phyloP scores from a whole-genome alignment of 1,140 invertebrate species.

The Cyrtorhinus lividipennis region DNA sequence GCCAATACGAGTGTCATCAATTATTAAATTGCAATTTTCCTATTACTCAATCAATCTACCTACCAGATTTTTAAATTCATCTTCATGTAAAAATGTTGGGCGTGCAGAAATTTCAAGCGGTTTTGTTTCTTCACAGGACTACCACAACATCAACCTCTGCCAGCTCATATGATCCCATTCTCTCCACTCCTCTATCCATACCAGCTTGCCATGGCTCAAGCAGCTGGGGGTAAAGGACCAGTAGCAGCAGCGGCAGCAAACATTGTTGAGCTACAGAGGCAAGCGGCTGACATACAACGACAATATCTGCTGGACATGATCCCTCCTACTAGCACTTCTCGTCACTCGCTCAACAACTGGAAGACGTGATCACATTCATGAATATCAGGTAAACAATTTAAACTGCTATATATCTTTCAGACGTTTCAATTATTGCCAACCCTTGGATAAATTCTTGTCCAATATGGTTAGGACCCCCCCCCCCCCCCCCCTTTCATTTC shows the following conservation, averaged over 20 bases:
- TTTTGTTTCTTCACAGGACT: slow-evolving; percentile 22
- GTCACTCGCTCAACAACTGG: slow-evolving; percentile 22
- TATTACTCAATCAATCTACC: no score
- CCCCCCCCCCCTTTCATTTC: no score
- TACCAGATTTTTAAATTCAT: no score
- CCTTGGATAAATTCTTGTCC: neutral
- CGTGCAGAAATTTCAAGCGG: no score
- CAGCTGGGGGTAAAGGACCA: slow-evolving; percentile 33
- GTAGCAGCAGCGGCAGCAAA: slow-evolving; percentile 36
- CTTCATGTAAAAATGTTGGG: no score
- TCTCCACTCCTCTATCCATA: slow-evolving; percentile 72
- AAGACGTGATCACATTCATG: slow-evolving; percentile 20
- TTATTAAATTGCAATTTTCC: no score
- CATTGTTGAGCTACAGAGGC: slow-evolving; percentile 57
- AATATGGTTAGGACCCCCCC: neutral
- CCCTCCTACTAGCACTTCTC: slow-evolving; percentile 32
- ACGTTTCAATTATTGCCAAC: neutral
- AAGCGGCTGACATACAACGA: slow-evolving; percentile 74
- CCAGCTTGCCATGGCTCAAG: slow-evolving; percentile 61
- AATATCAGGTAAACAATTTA: neutral
- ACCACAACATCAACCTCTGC: slow-evolving; percentile 31
- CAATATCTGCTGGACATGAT: slow-evolving; percentile 96
- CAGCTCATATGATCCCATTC: slow-evolving; percentile 71
- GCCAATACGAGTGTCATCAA: no score
- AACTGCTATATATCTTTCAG: no score